phyloP scores from a whole-genome alignment of 2,888 invertebrate species.

The Drepana falcataria region DNA sequence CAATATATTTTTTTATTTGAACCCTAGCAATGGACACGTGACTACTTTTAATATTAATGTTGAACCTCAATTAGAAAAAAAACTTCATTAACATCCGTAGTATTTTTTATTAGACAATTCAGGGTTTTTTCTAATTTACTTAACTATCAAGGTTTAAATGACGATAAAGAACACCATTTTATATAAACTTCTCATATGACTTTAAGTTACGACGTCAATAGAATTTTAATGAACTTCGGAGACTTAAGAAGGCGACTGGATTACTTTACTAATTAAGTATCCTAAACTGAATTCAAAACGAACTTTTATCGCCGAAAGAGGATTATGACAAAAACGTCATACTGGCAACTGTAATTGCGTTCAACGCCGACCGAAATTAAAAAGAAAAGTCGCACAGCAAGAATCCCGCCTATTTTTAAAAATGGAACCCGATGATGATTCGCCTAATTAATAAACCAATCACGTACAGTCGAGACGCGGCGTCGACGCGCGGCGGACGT shows the following conservation, averaged over 20 bases:
- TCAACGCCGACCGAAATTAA: slow-evolving; percentile 73
- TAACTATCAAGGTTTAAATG: too few relatives aligned
- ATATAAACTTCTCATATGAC: not conserved
- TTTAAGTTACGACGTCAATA: slow-evolving; percentile 15
- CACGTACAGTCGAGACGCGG: slow-evolving; percentile 78
- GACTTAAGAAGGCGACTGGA: slow-evolving; percentile 28
- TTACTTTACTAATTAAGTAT: slow-evolving; percentile 50
- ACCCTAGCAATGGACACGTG: too few relatives aligned
- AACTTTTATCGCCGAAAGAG: slow-evolving; percentile 49
- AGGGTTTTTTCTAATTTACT: too few relatives aligned
- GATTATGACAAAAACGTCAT: slow-evolving; percentile 64
- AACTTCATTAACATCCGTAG: too few relatives aligned
- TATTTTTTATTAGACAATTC: too few relatives aligned
- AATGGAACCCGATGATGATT: slow-evolving; percentile 72
- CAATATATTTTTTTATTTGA: too few relatives aligned
- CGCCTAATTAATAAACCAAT: slow-evolving; percentile 80
- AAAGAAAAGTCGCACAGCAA: slow-evolving; percentile 73
- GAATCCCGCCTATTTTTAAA: slow-evolving; percentile 79
- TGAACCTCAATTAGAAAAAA: too few relatives aligned
- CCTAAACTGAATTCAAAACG: slow-evolving; percentile 42
- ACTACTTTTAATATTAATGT: too few relatives aligned
- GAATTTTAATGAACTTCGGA: slow-evolving; percentile 28
- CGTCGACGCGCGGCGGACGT: slow-evolving; percentile 75
- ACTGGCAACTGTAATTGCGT: slow-evolving; percentile 72
- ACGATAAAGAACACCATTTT: too few relatives aligned